Conservation (phyloP, 2,113 vertebrate species). For the Indicator indicator region DNA sequence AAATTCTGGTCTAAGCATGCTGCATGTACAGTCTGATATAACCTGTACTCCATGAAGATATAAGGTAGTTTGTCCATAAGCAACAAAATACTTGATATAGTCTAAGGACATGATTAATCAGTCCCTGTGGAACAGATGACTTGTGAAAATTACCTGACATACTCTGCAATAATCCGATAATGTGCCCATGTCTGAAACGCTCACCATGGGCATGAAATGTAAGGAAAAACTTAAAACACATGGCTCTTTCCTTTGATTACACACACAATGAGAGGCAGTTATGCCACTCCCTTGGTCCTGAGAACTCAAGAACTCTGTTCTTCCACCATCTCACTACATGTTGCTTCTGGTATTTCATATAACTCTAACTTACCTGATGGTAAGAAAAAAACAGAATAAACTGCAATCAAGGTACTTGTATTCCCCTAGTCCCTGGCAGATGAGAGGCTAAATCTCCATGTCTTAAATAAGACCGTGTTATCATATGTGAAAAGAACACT, state of each 20-base stretch:
- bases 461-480: neutral
- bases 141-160: neutral
- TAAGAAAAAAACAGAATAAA: neutral
- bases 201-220: neutral
- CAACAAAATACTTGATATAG: neutral
- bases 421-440: neutral
- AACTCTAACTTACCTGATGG: neutral
- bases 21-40: neutral
- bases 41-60: neutral
- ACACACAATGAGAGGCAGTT: neutral
- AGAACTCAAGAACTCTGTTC: neutral
- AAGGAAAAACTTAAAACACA: neutral
- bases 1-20: neutral
- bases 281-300: accelerated
- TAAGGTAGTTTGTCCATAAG: neutral
- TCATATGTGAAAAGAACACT: neutral
- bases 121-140: neutral
- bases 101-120: neutral
- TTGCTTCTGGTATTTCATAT: neutral
- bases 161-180: neutral
- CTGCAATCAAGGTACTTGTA: neutral
- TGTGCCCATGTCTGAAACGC: neutral
- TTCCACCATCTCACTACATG: neutral
- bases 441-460: neutral
- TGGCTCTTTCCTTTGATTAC: neutral